phyloP scores from a whole-genome alignment of 2,797 vertebrate species.

The Cercopithecus mitis region DNA sequence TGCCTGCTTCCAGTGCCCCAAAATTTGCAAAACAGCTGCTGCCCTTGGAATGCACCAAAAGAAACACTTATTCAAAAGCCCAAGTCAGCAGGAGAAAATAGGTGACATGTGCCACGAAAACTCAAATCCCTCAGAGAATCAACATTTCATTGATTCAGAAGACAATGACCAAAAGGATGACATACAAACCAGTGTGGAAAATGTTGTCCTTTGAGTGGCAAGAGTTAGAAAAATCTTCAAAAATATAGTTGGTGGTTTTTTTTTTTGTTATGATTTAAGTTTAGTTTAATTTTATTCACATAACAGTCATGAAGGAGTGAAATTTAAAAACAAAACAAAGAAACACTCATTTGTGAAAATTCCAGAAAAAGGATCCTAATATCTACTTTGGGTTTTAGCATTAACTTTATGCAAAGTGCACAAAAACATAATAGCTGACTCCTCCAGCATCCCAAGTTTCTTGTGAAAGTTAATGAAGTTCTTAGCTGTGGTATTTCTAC shows the following conservation, averaged over 20 bases:
- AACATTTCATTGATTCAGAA: slow-evolving; percentile 78
- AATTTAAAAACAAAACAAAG: slow-evolving; percentile 33
- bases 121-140: slow-evolving; percentile 74
- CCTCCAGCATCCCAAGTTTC: slow-evolving; percentile 77
- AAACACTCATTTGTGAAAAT: slow-evolving; percentile 31
- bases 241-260: slow-evolving; percentile 12
- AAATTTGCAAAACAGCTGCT: slow-evolving; percentile 91
- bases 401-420: slow-evolving; percentile 78
- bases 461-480: slow-evolving; percentile 71
- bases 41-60: slow-evolving; percentile 90
- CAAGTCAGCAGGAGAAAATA: slow-evolving; percentile 81
- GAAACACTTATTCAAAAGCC: slow-evolving; percentile 89
- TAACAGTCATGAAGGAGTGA: slow-evolving; percentile 65
- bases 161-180: slow-evolving; percentile 81
- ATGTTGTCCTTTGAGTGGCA: slow-evolving; percentile 78
- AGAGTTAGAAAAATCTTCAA: slow-evolving; percentile 51
- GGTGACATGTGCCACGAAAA: slow-evolving; percentile 76
- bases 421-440: slow-evolving; percentile 69
- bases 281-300: slow-evolving; percentile 62
- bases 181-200: slow-evolving; percentile 70
- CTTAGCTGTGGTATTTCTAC: slow-evolving; percentile 78
- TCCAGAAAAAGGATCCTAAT: slow-evolving; percentile 72
- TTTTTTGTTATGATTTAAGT: slow-evolving; percentile 8
- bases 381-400: slow-evolving; percentile 71
- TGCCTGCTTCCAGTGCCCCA: slow-evolving; percentile 89